Base-by-base conservation (phyloP, 2,113 vertebrate genomes). In the Lutjanus erythropterus region DNA sequence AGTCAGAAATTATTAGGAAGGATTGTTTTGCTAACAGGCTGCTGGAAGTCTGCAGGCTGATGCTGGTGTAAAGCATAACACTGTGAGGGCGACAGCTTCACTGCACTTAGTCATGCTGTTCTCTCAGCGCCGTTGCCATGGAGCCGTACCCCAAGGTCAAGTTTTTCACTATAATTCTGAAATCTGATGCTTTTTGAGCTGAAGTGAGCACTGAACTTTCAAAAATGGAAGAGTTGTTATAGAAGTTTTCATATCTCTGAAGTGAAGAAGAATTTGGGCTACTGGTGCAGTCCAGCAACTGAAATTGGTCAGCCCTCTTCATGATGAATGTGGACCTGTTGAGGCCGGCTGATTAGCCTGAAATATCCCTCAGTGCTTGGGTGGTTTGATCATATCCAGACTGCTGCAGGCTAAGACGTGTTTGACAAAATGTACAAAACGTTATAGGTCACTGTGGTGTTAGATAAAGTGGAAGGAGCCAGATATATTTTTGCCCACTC, bases 31-130 rank as follows among this genome's bases (percentile, higher is more conserved):
- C 11, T 78, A 55, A 6, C 31, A 47, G 31, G 23, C 49, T 46
- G 23, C 49, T 39, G 49, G 42, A 9, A 46, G 62, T 72, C 60
- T 70, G 62, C 67, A 49, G 65, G 42, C 72, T 58, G 52, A 59
- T 60, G 55, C 64, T 47, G 42, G 42, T 80, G 66, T 44, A 59
- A 73, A 77, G 76, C 66, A 77, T 21, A 49, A 49, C 50, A 25
- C 55, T 10, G 25, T 31, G 44, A 72, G 29, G 35, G 81, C 61
- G 33, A 71, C 55, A 37, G 60, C 68, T 58, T 68, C 31, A 37
- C 56, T 56, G 56, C 71, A 58, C 75, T 87, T 75, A 83, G 72
- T 87, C 85, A 83, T 60, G 64, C 56, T 72, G 70, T 78, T 74
- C 70, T 62, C 29, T 78, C 59, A 31, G 60, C 64, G 65, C 56